phyloP scores from a whole-genome alignment of 2,888 invertebrate species.

The Timema podura region DNA sequence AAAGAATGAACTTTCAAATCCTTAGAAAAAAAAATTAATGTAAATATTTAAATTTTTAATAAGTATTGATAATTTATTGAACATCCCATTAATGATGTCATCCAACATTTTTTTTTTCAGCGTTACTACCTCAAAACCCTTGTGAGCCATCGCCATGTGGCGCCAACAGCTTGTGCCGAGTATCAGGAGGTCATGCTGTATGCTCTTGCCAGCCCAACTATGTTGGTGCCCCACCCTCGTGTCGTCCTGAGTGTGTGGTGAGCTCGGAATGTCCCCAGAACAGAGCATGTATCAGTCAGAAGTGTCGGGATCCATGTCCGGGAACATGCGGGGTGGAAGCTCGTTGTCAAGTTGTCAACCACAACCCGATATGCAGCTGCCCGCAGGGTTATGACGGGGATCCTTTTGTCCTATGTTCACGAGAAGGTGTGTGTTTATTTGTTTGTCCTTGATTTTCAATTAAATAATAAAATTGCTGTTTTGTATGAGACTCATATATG shows the following conservation, averaged over 20 bases:
- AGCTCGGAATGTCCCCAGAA: slow-evolving; percentile 57
- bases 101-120: no score
- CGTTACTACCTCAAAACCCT: slow-evolving; percentile 47
- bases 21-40: no score
- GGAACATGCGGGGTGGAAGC: slow-evolving; percentile 57
- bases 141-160: slow-evolving; percentile 61
- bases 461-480: no score
- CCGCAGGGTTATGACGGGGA: slow-evolving; percentile 55
- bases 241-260: slow-evolving; percentile 58
- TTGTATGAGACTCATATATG: no score
- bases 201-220: slow-evolving; percentile 59
- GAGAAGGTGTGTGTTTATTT: slow-evolving; percentile 46
- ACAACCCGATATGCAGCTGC: slow-evolving; percentile 62
- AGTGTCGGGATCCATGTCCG: slow-evolving; percentile 60
- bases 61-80: no score
- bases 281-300: slow-evolving; percentile 58
- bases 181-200: slow-evolving; percentile 53
- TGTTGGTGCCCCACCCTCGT: slow-evolving; percentile 55
- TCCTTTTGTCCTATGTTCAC: slow-evolving; percentile 53
- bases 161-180: slow-evolving; percentile 56
- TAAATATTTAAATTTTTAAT: no score
- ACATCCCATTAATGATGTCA: no score
- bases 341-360: slow-evolving; percentile 56
- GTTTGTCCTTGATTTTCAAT: no score
- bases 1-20: no score